Evolutionary conservation across 1,140 invertebrate species (phyloP), one percentile per base, ranked within the genome.

Genomic region (Harlomillsia oculata): DNA sequence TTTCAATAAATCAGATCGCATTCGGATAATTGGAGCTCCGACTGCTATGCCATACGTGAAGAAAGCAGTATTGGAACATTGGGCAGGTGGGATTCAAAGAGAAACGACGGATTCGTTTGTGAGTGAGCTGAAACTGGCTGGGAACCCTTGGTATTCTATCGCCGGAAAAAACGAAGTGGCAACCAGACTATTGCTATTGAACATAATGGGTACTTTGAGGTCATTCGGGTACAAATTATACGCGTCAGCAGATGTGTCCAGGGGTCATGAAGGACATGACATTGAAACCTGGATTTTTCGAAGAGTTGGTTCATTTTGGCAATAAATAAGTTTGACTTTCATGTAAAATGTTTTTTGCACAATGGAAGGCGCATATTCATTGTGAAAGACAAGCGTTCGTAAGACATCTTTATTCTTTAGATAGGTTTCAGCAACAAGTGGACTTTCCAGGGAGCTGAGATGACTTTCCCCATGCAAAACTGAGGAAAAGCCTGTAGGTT

Each of bases 151-250:
- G 56, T 63, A 16, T n/a, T 18, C 61, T n/a, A n/a, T n/a, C 1
- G 49, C 36, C 5, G 52, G 37, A 3, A n/a, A 14, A 5, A 30
- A 60, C 11, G 30, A 39, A 13, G 56, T 62, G 11, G 3, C n/a
- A 5, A 25, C 37, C 5, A 45, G 56, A 32, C 20, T 59, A 18
- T 28, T 63, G 14, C 26, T 59, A 2, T 43, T 28, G 13, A 49
- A 62, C 26, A 50, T 62, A 2, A 5, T 62, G 23, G 50, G 50
- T 1, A 55, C 49, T 43, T 32, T 57, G 8, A 41, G 55, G 23
- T 11, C 50, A 11, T 16, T 52, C 4, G 60, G 60, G n/a, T 62
- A 37, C 51, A 62, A 62, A 28, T 34, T 62, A 28, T 62, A 62
- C 37, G 55, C 20, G 1, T 58, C 55, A 1, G 29, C 54, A 6